phyloP scores from a whole-genome alignment of 30 jellyfish, hydroid and myxozoan genomes.

The Euphysa ruthae region DNA sequence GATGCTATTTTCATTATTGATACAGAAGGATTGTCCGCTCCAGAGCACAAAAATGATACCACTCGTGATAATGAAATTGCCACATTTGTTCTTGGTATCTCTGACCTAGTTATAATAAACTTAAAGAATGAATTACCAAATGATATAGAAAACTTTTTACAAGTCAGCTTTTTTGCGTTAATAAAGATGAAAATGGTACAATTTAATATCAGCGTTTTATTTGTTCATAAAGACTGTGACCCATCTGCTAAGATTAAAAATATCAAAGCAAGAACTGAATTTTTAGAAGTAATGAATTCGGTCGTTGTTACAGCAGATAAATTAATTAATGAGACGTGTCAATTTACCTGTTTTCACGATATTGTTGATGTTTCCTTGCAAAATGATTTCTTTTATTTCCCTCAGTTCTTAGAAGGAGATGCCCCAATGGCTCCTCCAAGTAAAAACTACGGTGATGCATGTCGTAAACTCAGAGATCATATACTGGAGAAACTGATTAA shows the following conservation, averaged over 20 bases:
- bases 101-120: conserved; percentile 13
- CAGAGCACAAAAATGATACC: not conserved
- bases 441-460: not conserved
- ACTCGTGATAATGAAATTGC: conserved; percentile 16
- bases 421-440: not conserved
- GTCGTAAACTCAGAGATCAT: not conserved
- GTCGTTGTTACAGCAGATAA: not conserved
- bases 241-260: not conserved
- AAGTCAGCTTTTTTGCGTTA: not conserved
- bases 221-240: conserved; percentile 11
- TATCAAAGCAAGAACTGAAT: not conserved
- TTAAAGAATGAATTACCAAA: not conserved
- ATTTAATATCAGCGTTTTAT: not conserved
- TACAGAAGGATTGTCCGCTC: conserved; percentile 23
- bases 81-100: conserved; percentile 8
- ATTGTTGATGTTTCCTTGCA: not conserved
- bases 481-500: not conserved
- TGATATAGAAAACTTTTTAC: conserved; percentile 9
- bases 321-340: not conserved
- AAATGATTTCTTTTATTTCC: not conserved
- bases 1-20: conserved; percentile 16
- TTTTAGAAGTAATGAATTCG: not conserved
- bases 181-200: conserved; percentile 15
- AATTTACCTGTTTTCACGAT: not conserved
- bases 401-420: not conserved